These are phyloP conservation scores for Crypturellus undulatus DNA, from an alignment of 2,113 vertebrate species.

Conservation along the genomic window DNA sequence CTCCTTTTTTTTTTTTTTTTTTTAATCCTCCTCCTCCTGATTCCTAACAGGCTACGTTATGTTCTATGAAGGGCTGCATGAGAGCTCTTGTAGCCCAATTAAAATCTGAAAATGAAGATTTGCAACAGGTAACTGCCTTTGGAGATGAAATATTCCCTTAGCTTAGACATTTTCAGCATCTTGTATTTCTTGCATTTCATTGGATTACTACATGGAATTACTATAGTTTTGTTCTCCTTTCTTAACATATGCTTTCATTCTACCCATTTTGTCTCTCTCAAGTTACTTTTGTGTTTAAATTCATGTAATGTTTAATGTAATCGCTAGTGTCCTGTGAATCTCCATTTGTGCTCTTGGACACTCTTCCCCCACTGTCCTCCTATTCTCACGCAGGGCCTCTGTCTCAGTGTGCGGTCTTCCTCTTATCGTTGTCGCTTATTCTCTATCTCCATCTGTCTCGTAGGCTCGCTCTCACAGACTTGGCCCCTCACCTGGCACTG, in stretches of 20 bases:
- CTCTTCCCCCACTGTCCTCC: no score
- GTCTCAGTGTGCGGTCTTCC: no score
- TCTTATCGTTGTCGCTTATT: no score
- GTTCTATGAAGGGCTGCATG: conserved; percentile 99
- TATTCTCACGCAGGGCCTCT: no score
- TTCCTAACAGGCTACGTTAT: conserved; percentile 88
- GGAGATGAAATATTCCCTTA: not conserved
- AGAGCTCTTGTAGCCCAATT: conserved; percentile 97
- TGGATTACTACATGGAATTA: not conserved
- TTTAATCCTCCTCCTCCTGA: not conserved
- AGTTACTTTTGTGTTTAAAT: not conserved
- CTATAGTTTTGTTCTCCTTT: not conserved
- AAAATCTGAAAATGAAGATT: conserved; percentile 98
- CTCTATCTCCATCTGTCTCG: no score
- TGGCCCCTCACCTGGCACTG: no score
- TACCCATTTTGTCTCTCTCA: fast-evolving
- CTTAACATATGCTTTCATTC: not conserved
- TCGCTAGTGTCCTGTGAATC: not conserved
- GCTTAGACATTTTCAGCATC: not conserved
- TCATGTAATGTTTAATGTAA: not conserved
- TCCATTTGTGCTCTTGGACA: not conserved
- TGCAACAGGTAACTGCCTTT: conserved; percentile 89
- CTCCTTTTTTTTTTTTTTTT: not conserved
- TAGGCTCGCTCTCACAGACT: no score
- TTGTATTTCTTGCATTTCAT: not conserved